Percentiles rank a stretch among this genome's conserved stretches.
These are phyloP conservation scores for Protonemura montana DNA, from an alignment of 2,888 invertebrate species.

Conservation along the genomic window DNA sequence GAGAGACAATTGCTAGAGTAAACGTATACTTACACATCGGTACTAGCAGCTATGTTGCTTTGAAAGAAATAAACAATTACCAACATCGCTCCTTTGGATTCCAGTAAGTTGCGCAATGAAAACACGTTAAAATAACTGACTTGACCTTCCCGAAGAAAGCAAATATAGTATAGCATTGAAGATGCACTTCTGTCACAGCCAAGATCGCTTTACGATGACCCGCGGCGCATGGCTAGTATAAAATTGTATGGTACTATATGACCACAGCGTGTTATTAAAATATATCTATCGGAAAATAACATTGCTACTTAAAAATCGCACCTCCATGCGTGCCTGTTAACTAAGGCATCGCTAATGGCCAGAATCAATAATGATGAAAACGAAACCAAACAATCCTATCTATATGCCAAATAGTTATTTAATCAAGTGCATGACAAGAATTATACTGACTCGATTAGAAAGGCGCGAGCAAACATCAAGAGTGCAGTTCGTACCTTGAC, in stretches of 20 bases:
- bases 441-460: not conserved
- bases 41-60: not conserved
- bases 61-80: not conserved
- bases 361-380: not conserved
- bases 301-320: not conserved
- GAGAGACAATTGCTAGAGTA: not conserved
- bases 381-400: not conserved
- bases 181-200: not conserved
- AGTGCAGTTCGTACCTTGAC: not conserved
- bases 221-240: not conserved
- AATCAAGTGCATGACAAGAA: not conserved
- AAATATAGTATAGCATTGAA: not conserved
- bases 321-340: not conserved
- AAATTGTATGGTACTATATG: not conserved
- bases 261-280: too few relatives aligned
- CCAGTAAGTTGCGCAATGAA: not conserved
- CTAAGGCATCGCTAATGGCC: not conserved
- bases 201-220: not conserved
- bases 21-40: not conserved
- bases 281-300: not conserved
- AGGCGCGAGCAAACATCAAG: not conserved
- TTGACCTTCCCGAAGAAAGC: not conserved
- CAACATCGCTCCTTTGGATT: not conserved
- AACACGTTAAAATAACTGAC: not conserved
- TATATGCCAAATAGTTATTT: constrained; percentile 12